Percentiles rank a stretch among this genome's conserved stretches.
These are phyloP conservation scores for Podargus strigoides DNA, from an alignment of 2,797 vertebrate genomes.

Conservation along the genomic window DNA sequence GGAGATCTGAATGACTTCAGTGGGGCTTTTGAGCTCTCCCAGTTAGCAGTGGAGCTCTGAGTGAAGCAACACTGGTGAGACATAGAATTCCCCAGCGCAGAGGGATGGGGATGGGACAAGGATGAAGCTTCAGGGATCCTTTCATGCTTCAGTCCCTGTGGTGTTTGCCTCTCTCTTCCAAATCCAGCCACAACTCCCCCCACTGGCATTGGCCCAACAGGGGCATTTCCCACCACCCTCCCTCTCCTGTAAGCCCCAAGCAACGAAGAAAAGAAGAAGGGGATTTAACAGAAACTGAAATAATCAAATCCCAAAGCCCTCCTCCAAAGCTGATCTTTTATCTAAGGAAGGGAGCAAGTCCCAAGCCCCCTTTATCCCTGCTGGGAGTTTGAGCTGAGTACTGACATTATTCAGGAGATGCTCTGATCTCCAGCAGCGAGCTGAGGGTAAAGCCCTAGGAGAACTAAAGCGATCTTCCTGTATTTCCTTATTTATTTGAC, in stretches of 20 bases:
- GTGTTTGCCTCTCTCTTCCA: neutral
- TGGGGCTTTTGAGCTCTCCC: neutral
- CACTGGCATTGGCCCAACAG: neutral
- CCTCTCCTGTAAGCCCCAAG: neutral
- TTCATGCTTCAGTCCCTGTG: neutral
- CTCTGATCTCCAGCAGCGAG: neutral
- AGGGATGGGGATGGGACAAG: fast-evolving
- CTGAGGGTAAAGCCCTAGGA: neutral
- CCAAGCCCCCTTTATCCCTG: fast-evolving
- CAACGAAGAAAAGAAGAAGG: neutral
- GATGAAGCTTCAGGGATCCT: neutral
- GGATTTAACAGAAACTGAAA: neutral
- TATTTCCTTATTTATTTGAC: neutral
- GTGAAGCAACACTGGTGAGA: neutral
- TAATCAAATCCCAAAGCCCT: neutral
- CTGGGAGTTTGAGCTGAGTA: neutral
- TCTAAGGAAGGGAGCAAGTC: neutral
- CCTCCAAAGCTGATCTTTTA: neutral
- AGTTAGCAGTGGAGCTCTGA: neutral
- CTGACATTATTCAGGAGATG: neutral
- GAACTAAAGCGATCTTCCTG: neutral
- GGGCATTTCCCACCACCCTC: neutral
- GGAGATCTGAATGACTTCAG: too few relatives aligned
- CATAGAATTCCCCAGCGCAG: neutral
- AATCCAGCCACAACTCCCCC: neutral